Percentiles rank a stretch among this genome's conserved stretches.
These are phyloP conservation scores for Styela plicata DNA, from an alignment of 23 tunicate species.

Conservation along the genomic window DNA sequence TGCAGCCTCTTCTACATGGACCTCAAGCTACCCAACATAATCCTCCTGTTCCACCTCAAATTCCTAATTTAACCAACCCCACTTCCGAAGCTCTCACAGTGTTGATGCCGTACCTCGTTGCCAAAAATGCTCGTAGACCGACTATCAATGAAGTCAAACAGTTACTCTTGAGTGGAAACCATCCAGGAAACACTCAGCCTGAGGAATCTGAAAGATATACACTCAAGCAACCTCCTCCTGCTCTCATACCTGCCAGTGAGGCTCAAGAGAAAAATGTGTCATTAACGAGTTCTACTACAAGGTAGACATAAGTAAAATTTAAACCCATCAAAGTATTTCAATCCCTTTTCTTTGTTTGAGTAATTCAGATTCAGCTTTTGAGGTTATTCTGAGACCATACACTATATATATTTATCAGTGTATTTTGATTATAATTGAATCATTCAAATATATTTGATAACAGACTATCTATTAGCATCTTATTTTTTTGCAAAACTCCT, in stretches of 20 bases:
- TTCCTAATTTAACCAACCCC: not conserved
- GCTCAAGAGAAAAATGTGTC: not conserved
- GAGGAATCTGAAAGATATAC: not conserved
- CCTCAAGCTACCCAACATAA: not conserved
- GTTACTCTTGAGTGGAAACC: slow-evolving; percentile 12
- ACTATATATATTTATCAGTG: no score
- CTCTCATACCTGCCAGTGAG: not conserved
- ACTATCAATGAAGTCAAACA: slow-evolving; percentile 57
- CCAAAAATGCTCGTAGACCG: slow-evolving; percentile 56
- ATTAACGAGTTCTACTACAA: no score
- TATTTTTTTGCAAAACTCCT: no score
- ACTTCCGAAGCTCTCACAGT: slow-evolving; percentile 20
- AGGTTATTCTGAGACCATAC: no score
- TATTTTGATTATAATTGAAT: no score
- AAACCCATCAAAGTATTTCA: no score
- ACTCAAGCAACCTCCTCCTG: slow-evolving; percentile 20
- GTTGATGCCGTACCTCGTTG: slow-evolving; percentile 50
- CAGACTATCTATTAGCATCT: no score
- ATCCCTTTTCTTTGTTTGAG: no score
- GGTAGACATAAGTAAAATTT: no score
- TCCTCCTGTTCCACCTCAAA: not conserved
- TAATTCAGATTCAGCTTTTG: no score
- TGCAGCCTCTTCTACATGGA: not conserved
- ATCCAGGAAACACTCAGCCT: not conserved
- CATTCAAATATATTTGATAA: no score